Base-by-base conservation (phyloP, 2,797 vertebrate species). In the Silurus lanzhouensis region DNA sequence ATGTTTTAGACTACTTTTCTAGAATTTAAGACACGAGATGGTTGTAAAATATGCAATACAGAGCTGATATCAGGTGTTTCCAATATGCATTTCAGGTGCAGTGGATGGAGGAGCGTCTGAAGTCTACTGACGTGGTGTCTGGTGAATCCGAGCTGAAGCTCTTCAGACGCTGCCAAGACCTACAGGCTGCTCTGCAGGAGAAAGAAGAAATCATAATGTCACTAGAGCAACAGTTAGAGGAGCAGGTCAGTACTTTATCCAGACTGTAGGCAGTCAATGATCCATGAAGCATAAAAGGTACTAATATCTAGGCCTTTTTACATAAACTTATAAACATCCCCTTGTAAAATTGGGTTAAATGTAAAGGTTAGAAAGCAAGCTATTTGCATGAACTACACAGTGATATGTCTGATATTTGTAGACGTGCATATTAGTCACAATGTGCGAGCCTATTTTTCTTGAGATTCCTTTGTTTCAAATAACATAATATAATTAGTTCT, bases 31-130 rank as follows among this genome's bases (percentile, higher is more conserved):
- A 38, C 83, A 46, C 80, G n/a, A 80, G 20, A 46, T 61, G 10
- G 57, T n/a, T 27, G 5, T 20, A 14, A 52, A 66, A 66, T 27
- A 66, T 48, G 60, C 25, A 72, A 83, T 75, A 27, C 55, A 48
- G 52, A 22, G 6, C 17, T 19, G 64, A 31, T 78, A 58, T 38
- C 58, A n/a, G 8, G 7, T 82, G 52, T 79, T 5, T 72, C 10
- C 70, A 52, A 5, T 75, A 9, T 88, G 60, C 75, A 66, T 85
- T 88, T 89, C 90, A 99, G 98, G 96, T 97, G 25, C 97, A 98
- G 90, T 97, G 97, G 93, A 98, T 99, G 98, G 97, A 99, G 92
- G 97, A 99, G 92, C 98, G 96, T 93, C 93, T 99, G 92, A 98
- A 97, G 91, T 94, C 95, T 77, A 94, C 97, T 57, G 96, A 98